Evolutionary conservation across 1,140 invertebrate genomes (phyloP), one percentile per base, ranked within the genome.

Genomic region (Macrobrachium nipponense): DNA sequence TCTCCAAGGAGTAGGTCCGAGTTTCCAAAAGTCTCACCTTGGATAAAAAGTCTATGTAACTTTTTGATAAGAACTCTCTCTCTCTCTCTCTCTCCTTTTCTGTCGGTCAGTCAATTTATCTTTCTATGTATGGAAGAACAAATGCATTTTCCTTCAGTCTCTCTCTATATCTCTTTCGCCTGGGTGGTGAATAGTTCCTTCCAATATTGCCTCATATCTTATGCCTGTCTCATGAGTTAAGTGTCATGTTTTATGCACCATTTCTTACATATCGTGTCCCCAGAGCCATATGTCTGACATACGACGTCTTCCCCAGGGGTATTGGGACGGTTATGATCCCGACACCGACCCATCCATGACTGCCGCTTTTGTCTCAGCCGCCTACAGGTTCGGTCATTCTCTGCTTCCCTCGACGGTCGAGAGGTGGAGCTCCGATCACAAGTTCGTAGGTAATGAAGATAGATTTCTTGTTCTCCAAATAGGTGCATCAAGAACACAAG

Each of bases 341-440:
- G 94, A 93, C 86, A 94, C 97, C 0, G 97, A 97, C 92, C 96
- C 96, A 0, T 95, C 95, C 87, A 95, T 97, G 23, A 94, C 97
- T 64, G 96, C 96, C 82, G 95, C 95, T 14, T 98, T 98, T 90
- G 95, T 96, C 15, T 93, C 96, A 18, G 96, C 96, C 62, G 97
- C 97, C 15, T 98, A 96, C 91, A 93, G 97, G 90, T 97, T 98
- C 89, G 97, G 97, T 1, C 97, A 98, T 90, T 97, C 96, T 0
- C 91, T 98, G 6, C 90, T 98, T 68, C 96, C 96, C 5, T 96
- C 96, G 11, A 95, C 95, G 59, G 95, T 97, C 27, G 96, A 97
- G 91, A 93, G 96, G 90, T 98, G 96, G 96, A 97, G 96, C 82
- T 97, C 97, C 92, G 96, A 95, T 20, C 96, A 98, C 90, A 96